Evolutionary conservation across 2,888 invertebrate genomes (phyloP).

Genomic region (Panorpa germanica): DNA sequence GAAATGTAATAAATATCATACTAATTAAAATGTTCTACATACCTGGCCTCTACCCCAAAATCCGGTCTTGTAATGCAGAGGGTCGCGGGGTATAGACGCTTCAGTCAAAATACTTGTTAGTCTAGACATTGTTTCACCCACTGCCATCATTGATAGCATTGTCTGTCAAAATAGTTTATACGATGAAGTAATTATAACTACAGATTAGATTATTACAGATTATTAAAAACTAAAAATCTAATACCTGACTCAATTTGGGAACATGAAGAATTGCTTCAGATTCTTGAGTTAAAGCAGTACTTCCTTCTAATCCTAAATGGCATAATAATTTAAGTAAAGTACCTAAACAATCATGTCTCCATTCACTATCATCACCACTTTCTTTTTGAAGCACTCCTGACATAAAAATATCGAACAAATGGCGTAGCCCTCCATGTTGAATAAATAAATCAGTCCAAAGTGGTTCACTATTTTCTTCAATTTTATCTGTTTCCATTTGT

Average conservation of each 20-base stretch:
- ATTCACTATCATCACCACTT: constrained; percentile 64
- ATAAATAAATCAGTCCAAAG: constrained; percentile 72
- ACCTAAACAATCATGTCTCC: constrained; percentile 89
- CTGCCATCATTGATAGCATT: constrained; percentile 69
- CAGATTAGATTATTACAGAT: constrained; percentile 4
- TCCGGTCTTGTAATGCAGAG: constrained; percentile 76
- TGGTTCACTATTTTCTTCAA: constrained; percentile 17
- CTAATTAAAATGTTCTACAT: constrained; percentile 9
- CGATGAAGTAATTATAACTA: constrained; percentile 8
- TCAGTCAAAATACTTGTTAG: constrained; percentile 76
- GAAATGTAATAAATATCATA: constrained; percentile 10
- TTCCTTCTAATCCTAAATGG: constrained; percentile 54
- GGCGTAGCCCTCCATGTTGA: constrained; percentile 68
- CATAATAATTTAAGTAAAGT: constrained; percentile 70
- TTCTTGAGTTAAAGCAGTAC: constrained; percentile 20
- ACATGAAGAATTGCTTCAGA: constrained; percentile 44
- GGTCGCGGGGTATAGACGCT: constrained; percentile 61
- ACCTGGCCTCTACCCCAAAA: constrained; percentile 85
- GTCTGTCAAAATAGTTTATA: constrained; percentile 22
- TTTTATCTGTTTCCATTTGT: constrained; percentile 15
- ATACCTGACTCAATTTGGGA: constrained; percentile 50
- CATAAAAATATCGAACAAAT: constrained; percentile 83
- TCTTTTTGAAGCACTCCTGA: constrained; percentile 57
- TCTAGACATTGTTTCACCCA: constrained; percentile 63
- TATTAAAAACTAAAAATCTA: constrained; percentile 6